These are phyloP conservation scores for Ormyrus labotus DNA, from an alignment of 2,888 invertebrate genomes.

Conservation along the genomic window DNA sequence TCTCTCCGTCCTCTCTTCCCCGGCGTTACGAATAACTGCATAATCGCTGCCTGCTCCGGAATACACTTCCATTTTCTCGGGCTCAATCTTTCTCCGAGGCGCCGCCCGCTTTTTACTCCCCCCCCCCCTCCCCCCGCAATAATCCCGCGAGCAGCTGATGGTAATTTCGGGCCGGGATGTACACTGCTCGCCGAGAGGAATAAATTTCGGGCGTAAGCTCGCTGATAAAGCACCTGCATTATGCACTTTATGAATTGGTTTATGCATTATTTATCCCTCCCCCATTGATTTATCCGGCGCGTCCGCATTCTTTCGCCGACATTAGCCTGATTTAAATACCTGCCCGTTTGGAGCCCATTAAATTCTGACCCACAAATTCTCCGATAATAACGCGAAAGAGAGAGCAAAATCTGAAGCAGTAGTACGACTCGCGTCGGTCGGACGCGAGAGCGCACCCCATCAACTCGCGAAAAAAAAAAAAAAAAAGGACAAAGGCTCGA, in stretches of 20 bases:
- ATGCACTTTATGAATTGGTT: background rate
- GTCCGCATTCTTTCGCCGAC: no score
- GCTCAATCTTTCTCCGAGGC: constrained; percentile 32
- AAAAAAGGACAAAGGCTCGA: background rate
- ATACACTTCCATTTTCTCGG: constrained; percentile 7
- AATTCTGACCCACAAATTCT: no score
- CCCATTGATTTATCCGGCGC: no score
- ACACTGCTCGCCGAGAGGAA: background rate
- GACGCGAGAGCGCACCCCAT: background rate
- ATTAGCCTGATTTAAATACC: no score
- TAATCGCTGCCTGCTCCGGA: constrained; percentile 20
- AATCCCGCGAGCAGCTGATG: constrained; percentile 1
- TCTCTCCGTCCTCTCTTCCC: background rate
- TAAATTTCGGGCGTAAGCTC: constrained; percentile 16
- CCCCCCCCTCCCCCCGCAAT: background rate
- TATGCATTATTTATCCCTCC: constrained; percentile 11
- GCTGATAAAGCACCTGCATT: background rate
- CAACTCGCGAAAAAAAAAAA: background rate
- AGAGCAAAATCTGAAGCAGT: no score
- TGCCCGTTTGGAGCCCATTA: no score
- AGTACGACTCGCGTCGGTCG: background rate
- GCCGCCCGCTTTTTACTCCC: background rate
- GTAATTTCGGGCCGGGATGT: constrained; percentile 1
- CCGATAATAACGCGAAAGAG: no score
- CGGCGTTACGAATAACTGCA: constrained; percentile 45